Base-by-base conservation (phyloP, 35 echinoderm and acorn worm species). In the Apostichopus japonicus region DNA sequence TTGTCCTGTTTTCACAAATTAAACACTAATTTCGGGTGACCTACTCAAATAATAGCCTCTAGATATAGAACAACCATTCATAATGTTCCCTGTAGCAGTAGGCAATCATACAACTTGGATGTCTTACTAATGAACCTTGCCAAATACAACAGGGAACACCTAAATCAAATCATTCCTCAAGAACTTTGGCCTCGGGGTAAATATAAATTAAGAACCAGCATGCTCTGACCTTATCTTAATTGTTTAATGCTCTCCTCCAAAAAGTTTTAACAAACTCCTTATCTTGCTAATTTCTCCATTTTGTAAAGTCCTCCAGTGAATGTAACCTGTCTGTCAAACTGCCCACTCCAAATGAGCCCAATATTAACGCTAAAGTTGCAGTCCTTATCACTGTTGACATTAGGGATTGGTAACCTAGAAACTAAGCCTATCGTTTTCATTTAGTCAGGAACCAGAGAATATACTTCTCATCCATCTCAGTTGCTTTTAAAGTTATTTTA, bases 141-240 rank as follows among this genome's bases (percentile, higher is more conserved):
- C 33, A 44, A 44, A 44, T 44, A 44, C 33, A 44, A 44, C 79
- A 17, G 79, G 9, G 44, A 83, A 83, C 33, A 44, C 33, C 14
- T 54, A 83, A 54, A 83, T 19, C 79, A 53, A 13, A 52, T 33
- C 24, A 33, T 16, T 15, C 9, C 14, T 14, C 6, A 54, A 83
- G 79, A 83, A 83, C 79, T 54, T 52, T 44, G 44, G 79, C 79
- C 79, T 52, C 24, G 6, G 54, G 79, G 79, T 54, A 83, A 83
- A 83, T 52, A 83, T 55, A 54, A 83, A 83, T 54, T 33, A 83
- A 83, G 24, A 8, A 24, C 54, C 79, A 14, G 54, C 79, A 83
- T 83, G 79, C 15, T n/a, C 79, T 83, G 79, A 83, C 79, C 79
- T 83, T 83, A 83, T 83, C 44, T 55, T 83, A 83, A 83, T 83